These are phyloP conservation scores for Myotis lucifugus DNA, from an alignment of 2,113 vertebrate genomes.

Conservation along the genomic window DNA sequence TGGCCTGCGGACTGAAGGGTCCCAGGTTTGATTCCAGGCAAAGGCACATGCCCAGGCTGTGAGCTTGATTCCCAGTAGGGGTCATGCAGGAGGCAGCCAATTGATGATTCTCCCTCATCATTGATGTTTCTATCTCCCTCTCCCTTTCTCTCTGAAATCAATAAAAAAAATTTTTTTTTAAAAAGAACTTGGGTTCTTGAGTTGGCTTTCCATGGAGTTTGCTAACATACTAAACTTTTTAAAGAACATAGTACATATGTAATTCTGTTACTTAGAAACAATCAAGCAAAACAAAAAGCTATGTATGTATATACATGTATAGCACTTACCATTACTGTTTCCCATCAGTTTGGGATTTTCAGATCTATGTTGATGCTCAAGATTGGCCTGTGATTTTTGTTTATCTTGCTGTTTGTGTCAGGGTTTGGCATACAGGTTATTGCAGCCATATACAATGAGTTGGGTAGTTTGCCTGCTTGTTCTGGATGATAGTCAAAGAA, in stretches of 20 bases:
- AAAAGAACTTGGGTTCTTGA: not conserved
- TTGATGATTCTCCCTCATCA: too few relatives aligned
- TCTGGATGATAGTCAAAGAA: not conserved
- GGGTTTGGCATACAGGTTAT: not conserved
- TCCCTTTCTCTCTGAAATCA: too few relatives aligned
- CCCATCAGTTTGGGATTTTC: not conserved
- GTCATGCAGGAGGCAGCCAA: too few relatives aligned
- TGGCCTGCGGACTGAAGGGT: too few relatives aligned
- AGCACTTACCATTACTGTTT: not conserved
- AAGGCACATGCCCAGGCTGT: too few relatives aligned
- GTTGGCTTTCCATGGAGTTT: not conserved
- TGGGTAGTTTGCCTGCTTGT: not conserved
- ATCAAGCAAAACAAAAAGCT: not conserved
- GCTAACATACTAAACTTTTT: not conserved
- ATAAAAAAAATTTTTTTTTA: too few relatives aligned
- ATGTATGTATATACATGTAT: not conserved
- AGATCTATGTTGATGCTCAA: not conserved
- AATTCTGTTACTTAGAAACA: not conserved
- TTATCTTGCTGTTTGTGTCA: not conserved
- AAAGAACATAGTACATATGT: not conserved
- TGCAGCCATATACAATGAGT: not conserved
- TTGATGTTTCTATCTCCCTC: too few relatives aligned
- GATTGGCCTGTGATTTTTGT: not conserved
- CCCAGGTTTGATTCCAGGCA: too few relatives aligned
- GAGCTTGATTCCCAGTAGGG: too few relatives aligned